phyloP scores from a whole-genome alignment of 2,888 invertebrate genomes.

The Norana najaformis region DNA sequence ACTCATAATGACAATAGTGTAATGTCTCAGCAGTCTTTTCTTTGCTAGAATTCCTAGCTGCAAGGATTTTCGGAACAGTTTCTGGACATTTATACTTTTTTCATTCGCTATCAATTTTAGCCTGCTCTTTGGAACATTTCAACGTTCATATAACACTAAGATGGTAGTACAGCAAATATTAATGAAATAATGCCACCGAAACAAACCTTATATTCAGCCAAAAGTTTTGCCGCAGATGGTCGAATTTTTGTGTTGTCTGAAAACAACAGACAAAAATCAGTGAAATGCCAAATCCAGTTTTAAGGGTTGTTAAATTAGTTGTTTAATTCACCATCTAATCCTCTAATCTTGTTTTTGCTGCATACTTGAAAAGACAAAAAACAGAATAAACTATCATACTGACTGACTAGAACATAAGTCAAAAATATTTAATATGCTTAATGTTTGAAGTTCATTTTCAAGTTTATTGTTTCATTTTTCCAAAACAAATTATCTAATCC shows the following conservation, averaged over 20 bases:
- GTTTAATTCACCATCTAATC: neutral
- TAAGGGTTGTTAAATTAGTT: neutral
- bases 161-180: neutral
- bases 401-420: no score
- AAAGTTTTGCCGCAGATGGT: constrained; percentile 56
- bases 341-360: no score
- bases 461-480: no score
- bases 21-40: neutral
- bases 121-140: neutral
- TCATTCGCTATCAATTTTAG: neutral
- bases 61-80: neutral
- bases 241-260: constrained; percentile 39
- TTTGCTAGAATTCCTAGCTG: neutral
- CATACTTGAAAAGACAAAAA: no score
- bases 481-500: no score
- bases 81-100: neutral
- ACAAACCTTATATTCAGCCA: constrained; percentile 74
- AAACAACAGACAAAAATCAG: constrained; percentile 24
- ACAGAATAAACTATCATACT: no score
- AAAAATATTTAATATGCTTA: no score
- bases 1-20: neutral
- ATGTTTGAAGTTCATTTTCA: no score
- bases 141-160: no score
- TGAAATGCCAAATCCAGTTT: neutral
- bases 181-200: neutral